phyloP scores from a whole-genome alignment of 2,797 vertebrate species.

The Calcarius lapponicus region DNA sequence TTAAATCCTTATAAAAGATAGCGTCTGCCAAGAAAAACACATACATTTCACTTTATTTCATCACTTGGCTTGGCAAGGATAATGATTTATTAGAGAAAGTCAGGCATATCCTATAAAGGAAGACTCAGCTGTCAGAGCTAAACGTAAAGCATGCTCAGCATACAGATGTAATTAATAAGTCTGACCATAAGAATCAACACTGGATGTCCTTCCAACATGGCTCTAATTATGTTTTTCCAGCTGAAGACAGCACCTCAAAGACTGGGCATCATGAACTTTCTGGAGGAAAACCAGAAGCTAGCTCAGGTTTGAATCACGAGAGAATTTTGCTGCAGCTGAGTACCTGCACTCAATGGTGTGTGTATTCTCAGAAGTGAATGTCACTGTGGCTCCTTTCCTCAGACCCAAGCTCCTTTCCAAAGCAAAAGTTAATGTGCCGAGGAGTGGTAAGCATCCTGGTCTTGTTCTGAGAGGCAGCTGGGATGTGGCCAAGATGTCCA shows the following conservation, averaged over 20 bases:
- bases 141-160: neutral
- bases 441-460: neutral
- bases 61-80: neutral
- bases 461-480: neutral
- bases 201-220: neutral
- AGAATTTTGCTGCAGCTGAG: neutral
- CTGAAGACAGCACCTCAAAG: neutral
- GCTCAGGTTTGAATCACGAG: neutral
- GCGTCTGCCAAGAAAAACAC: neutral
- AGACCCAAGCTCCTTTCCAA: neutral
- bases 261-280: neutral
- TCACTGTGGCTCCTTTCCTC: neutral
- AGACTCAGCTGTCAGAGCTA: neutral
- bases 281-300: neutral
- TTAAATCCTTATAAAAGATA: neutral
- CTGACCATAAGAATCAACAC: neutral
- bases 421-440: neutral
- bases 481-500: neutral
- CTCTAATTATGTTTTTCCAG: neutral
- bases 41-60: neutral
- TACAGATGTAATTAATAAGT: neutral
- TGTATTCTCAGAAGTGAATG: neutral
- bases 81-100: neutral
- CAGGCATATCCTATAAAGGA: neutral
- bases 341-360: neutral